phyloP scores from a whole-genome alignment of 2,797 vertebrate genomes.

The Microhierax caerulescens region DNA sequence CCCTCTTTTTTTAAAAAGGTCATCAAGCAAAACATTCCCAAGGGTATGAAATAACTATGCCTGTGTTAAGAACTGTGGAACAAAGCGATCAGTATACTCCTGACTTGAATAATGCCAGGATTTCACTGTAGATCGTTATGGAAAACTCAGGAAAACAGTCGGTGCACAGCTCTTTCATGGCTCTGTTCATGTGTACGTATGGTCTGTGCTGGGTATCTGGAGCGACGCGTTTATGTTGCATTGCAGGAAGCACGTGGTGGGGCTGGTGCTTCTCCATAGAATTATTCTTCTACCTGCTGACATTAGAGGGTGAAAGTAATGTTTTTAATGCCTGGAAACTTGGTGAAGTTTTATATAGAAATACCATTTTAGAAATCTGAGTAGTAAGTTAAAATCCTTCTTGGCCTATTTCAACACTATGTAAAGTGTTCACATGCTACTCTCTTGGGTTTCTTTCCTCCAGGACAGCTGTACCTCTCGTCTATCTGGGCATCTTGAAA shows the following conservation, averaged over 20 bases:
- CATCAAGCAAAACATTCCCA: neutral
- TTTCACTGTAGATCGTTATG: constrained; percentile 23
- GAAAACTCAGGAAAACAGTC: constrained; percentile 35
- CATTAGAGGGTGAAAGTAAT: neutral
- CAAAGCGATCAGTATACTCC: neutral
- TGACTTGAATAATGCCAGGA: constrained; percentile 16
- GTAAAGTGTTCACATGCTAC: neutral
- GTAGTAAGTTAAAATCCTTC: neutral
- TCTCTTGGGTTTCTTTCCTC: neutral
- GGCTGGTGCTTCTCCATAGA: neutral
- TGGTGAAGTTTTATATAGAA: neutral
- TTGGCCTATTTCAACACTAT: neutral
- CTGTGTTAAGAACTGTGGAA: neutral
- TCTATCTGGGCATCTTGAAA: neutral
- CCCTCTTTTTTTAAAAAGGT: neutral
- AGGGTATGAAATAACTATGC: neutral
- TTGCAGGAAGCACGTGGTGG: neutral
- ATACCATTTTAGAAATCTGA: neutral
- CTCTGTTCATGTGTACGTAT: neutral
- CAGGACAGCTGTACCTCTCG: neutral
- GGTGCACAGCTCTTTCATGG: neutral
- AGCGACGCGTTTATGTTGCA: neutral
- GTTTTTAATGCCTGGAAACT: neutral
- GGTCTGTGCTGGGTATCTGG: neutral
- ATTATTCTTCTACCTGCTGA: neutral